Evolutionary conservation across 2,113 vertebrate species (phyloP).

Genomic region (Machaerirhynchus nigripectus): DNA sequence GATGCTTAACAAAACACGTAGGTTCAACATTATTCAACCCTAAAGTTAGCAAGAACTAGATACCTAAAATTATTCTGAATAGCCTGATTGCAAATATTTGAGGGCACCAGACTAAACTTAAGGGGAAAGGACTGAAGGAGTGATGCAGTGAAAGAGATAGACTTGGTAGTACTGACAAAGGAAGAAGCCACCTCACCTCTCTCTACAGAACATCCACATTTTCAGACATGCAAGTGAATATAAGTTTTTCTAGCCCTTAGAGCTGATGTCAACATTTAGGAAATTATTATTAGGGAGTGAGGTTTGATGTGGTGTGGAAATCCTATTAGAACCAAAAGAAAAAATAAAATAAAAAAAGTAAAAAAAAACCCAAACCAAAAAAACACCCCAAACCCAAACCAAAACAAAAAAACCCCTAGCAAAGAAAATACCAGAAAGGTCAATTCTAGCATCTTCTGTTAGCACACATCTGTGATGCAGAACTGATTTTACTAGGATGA

Average conservation of each 20-base stretch:
- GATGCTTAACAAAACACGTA: background rate
- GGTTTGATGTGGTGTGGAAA: background rate
- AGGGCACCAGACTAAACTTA: background rate
- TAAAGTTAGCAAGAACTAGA: background rate
- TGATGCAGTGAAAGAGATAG: background rate
- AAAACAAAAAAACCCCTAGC: background rate
- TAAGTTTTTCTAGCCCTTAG: background rate
- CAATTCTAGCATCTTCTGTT: background rate
- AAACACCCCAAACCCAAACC: background rate
- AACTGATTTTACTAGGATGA: background rate
- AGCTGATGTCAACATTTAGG: background rate
- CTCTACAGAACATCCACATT: background rate
- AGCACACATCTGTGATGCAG: background rate
- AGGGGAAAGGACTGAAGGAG: background rate
- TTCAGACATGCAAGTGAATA: background rate
- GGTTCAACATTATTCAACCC: background rate
- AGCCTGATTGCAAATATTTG: background rate
- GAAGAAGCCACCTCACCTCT: background rate
- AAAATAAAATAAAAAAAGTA: too few relatives aligned
- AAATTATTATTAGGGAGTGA: background rate
- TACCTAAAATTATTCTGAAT: background rate
- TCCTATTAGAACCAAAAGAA: background rate
- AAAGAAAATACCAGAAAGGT: background rate
- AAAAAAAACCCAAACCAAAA: background rate
- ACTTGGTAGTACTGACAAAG: background rate